Base-by-base conservation (phyloP, 2,797 vertebrate genomes). In the Buceros bicornis region DNA sequence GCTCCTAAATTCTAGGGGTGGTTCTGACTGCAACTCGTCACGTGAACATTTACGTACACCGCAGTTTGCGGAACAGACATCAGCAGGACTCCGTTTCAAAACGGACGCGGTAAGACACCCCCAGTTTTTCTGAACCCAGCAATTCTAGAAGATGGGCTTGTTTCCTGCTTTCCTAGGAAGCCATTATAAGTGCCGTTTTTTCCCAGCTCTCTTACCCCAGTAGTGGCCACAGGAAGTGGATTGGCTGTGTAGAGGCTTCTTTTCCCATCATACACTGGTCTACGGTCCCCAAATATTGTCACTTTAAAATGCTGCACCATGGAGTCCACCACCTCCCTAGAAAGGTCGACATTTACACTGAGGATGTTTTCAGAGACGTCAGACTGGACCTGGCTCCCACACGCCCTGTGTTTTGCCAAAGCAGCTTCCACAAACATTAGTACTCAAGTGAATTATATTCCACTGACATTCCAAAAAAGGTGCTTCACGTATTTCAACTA, bases 241-340 rank as follows among this genome's bases (percentile, higher is more conserved):
- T 98, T 99, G 58, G 99, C 99, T 57, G 99, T 99, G 97, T 99
- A 99, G 90, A 99, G 99, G 97, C 99, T 99, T 97, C 95, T 99
- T 98, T 99, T 99, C 91, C 99, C 99, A 98, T 99, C 99, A 91
- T 99, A 99, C 94, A 99, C 99, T 13, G 99, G 99, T 96, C 98
- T 98, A 81, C 99, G 98, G 97, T 99, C 99, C 70, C 99, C 99
- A 97, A 99, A 99, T 98, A 99, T 99, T 92, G 99, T 99, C 97
- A 99, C 99, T 98, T 99, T 99, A 98, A 99, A 99, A 98, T 99
- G 99, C 97, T 99, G 99, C 96, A 99, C 99, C 99, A 99, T 99
- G 92, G 99, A 99, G 98, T 99, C 99, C 97, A 99, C 99, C 97
- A 99, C 99, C 91, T 99, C 99, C 98, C 99, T 99, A 92, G 61